Base-by-base conservation (phyloP, 2,113 vertebrate genomes). In the Callionymus lyra region DNA sequence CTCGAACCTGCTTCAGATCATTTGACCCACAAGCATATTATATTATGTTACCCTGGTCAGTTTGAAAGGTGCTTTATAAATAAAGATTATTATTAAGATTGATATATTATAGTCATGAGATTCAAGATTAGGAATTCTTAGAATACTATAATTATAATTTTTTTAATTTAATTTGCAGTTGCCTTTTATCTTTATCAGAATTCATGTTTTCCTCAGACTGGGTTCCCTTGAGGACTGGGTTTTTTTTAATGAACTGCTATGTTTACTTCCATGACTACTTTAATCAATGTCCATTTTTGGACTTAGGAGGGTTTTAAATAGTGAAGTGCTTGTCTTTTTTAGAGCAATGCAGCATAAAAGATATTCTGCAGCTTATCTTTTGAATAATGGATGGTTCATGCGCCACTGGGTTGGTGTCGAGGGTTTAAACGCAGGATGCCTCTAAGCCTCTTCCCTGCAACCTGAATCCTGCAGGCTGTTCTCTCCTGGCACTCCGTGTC, bases 381-480 rank as follows among this genome's bases (percentile, higher is more conserved):
- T 84, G 67, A 85, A 81, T 81, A 80, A 77, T 82, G 56, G 47
- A 81, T 79, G 42, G 39, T 18, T 69, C 63, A 59, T 72, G 52
- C 65, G 59, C 39, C 63, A 65, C 62, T 65, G 46, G 41, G 47
- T 41, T 65, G 44, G 48, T 44, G 50, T 43, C 54, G 40, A 57
- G 6, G 34, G 70, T 58, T 53, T 36, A 57, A 69, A 58, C 59
- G 50, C 50, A 50, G 37, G 60, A 43, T 42, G 50, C 56, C 44
- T 56, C 17, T 40, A 45, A 27, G 21, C 21, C 21, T 47, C 34
- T 49, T 60, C 38, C 41, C 38, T 40, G 41, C 40, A 65, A 39
- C 50, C 46, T 49, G 33, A 39, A 47, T 21, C 59, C 54, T 65
- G 47, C 55, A 47, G 70, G 47, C 55, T 58, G 42, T 32, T 44